Evolutionary conservation across 2,888 invertebrate genomes (phyloP).

Genomic region (Nemapogon koenigi): DNA sequence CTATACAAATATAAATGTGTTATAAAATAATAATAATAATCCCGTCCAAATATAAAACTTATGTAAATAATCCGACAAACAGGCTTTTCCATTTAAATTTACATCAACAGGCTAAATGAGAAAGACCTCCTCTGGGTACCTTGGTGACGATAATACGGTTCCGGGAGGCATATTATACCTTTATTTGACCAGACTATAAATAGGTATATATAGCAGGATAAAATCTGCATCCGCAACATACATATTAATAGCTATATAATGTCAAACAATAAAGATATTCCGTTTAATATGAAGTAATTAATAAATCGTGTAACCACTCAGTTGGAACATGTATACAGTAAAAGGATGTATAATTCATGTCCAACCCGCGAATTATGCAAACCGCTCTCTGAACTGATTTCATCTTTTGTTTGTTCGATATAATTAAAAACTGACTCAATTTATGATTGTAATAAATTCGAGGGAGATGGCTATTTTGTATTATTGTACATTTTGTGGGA

Average conservation of each 20-base stretch:
- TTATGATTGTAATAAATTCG: slow-evolving; percentile 26
- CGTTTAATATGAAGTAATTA: slow-evolving; percentile 18
- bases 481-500: no score
- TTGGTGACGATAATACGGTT: no score
- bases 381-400: slow-evolving; percentile 24
- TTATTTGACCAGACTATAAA: no score
- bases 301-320: slow-evolving; percentile 13
- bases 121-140: no score
- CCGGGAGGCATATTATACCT: no score
- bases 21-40: no score
- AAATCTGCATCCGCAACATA: background rate
- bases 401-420: slow-evolving; percentile 28
- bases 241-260: slow-evolving; percentile 4
- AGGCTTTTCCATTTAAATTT: no score
- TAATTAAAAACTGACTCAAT: slow-evolving; percentile 28
- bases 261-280: slow-evolving; percentile 17
- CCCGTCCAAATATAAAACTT: no score
- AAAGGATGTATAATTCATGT: slow-evolving; percentile 21
- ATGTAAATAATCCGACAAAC: no score
- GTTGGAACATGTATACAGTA: slow-evolving; percentile 18
- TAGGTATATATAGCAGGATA: no score
- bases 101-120: no score
- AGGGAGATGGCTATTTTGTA: slow-evolving; percentile 1
- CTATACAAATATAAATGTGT: no score
- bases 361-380: slow-evolving; percentile 26